Base-by-base conservation (phyloP, 2,888 invertebrate genomes). In the Drosophila recens region DNA sequence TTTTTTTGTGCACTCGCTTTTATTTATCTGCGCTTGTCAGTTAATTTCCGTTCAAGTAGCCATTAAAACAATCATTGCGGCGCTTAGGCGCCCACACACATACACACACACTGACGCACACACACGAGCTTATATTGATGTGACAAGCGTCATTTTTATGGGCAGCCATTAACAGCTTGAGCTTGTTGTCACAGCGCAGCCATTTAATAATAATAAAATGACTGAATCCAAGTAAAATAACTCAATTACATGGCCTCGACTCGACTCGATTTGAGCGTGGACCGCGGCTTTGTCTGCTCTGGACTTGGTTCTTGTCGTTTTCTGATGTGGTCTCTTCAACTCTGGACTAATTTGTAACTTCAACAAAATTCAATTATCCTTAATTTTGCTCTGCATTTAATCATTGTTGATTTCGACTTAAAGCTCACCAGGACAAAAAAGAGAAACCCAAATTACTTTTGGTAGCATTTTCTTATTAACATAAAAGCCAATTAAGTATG, bases 1-100 rank as follows among this genome's bases (percentile, higher is more conserved):
- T 38, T 20, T n/a, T 27, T 23, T 36, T 27, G 10, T 10, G 33
- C 54, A 36, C 40, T 77, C 53, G 46, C 56, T 66, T 80, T 80
- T 79, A 75, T 83, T 88, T 86, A 86, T 90, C 87, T 88, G 90
- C 72, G 69, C 77, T 77, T 90, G 88, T 87, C 90, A 88, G 81
- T 90, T 88, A 88, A 90, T 90, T 90, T 88, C 90, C 89, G 83
- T 87, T 83, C 82, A 84, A 89, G 81, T 87, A 82, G 79, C 84
- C 84, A 87, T 89, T 87, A 79, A 90, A 88, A 84, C 89, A 90
- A 89, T 90, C 81, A 89, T 80, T 75, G 71, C 73, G 69, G 61
- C 79, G 79, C 80, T 87, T 83, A 88, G 82, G 49, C 71, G 52
- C 40, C 48, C 79, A 75, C 61, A 54, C 51, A 58, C 40, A 54